Percentiles rank a stretch among this genome's conserved stretches.
Conservation (phyloP, 2,888 invertebrate genomes). For the Zele albiditarsus region DNA sequence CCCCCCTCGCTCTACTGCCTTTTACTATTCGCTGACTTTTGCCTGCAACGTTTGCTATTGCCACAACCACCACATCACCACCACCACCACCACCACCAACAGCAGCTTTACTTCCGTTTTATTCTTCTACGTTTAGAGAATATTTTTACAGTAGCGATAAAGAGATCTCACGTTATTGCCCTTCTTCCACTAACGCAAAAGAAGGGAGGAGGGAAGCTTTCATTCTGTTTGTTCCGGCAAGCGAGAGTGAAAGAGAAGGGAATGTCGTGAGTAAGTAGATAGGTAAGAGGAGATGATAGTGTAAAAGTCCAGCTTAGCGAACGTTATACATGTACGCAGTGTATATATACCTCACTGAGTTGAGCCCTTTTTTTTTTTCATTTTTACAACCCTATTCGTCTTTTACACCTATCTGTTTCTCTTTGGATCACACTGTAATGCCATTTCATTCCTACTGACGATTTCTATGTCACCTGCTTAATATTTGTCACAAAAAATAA, state of each 20-base stretch:
- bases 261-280: conserved; percentile 19
- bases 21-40: conserved; percentile 22
- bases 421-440: too few species aligned
- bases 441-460: neutral
- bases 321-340: neutral
- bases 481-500: too few species aligned
- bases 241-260: conserved; percentile 14
- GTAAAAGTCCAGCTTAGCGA: conserved; percentile 17
- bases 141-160: conserved; percentile 61
- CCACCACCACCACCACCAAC: conserved; percentile 33
- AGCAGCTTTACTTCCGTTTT: conserved; percentile 63
- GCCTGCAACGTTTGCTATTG: conserved; percentile 42
- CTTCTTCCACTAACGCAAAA: conserved; percentile 12
- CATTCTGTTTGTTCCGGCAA: conserved; percentile 33
- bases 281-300: neutral
- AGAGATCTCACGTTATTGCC: conserved; percentile 53
- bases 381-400: neutral
- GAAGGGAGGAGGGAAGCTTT: conserved; percentile 45
- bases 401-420: neutral
- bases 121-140: conserved; percentile 64
- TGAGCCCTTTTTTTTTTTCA: conserved; percentile 1
- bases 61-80: conserved; percentile 55
- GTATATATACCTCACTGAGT: neutral
- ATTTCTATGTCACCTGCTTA: neutral
- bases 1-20: conserved; percentile 29